Percentiles rank a stretch among this genome's conserved stretches.
These are phyloP conservation scores for Carpatolechia fugitivella DNA, from an alignment of 2,888 invertebrate genomes.

Conservation along the genomic window DNA sequence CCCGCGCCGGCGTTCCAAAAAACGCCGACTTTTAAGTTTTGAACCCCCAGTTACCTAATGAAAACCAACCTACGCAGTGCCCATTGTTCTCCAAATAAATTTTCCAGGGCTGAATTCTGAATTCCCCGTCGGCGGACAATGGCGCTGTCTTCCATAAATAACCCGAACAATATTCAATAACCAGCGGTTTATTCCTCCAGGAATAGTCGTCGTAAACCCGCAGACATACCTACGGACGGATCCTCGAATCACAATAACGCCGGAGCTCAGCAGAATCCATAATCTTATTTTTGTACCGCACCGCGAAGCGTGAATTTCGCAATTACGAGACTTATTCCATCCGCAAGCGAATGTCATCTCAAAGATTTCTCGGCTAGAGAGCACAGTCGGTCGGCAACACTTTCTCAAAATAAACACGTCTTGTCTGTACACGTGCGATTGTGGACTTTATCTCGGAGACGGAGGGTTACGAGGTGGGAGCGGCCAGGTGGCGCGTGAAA, in stretches of 20 bases:
- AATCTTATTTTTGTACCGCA: conserved; percentile 80
- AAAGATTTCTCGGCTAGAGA: conserved; percentile 44
- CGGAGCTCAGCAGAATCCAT: conserved; percentile 78
- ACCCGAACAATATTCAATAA: conserved; percentile 76
- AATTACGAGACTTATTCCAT: conserved; percentile 59
- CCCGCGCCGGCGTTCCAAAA: not conserved
- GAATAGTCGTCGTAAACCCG: conserved; percentile 75
- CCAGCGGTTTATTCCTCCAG: conserved; percentile 72
- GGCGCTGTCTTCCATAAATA: conserved; percentile 74
- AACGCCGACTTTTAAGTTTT: not conserved
- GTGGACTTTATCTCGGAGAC: conserved; percentile 74
- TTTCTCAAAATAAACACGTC: conserved; percentile 76
- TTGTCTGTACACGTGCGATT: conserved; percentile 74
- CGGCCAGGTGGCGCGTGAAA: conserved; percentile 60
- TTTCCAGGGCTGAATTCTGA: conserved; percentile 41
- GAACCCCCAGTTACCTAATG: conserved; percentile 4
- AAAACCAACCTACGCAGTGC: conserved; percentile 7
- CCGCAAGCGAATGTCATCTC: conserved; percentile 50
- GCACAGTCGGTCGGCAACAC: conserved; percentile 43
- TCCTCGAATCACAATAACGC: conserved; percentile 79
- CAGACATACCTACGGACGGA: conserved; percentile 78
- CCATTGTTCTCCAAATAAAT: conserved; percentile 41
- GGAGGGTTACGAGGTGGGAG: conserved; percentile 55
- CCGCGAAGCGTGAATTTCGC: conserved; percentile 78
- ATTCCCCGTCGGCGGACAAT: conserved; percentile 54